Conservation (phyloP, 2,888 invertebrate genomes). For the Glaucopsyche alexis region DNA sequence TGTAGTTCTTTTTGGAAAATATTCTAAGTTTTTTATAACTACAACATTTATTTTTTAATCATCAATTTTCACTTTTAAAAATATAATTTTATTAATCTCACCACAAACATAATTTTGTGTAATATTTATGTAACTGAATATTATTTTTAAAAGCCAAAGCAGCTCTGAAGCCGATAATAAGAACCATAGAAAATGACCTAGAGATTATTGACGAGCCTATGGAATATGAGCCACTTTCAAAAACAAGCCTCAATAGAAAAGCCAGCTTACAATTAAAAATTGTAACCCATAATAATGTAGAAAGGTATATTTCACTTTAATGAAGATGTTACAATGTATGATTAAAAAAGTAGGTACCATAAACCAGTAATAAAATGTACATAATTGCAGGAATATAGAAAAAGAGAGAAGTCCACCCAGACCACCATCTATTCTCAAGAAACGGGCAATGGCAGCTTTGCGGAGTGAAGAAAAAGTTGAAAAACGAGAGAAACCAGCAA, state of each 20-base stretch:
- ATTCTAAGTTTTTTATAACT: background rate
- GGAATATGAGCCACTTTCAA: constrained; percentile 51
- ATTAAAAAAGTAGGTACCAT: background rate
- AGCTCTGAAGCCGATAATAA: constrained; percentile 60
- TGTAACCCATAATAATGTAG: constrained; percentile 61
- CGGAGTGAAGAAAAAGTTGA: constrained; percentile 57
- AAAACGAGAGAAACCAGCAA: constrained; percentile 56
- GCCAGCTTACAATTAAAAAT: constrained; percentile 70
- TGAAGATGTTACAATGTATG: background rate
- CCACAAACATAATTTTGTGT: background rate
- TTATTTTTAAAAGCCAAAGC: constrained; percentile 41
- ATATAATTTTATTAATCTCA: background rate
- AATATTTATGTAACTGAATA: background rate
- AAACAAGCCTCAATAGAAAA: constrained; percentile 53
- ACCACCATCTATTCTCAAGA: constrained; percentile 74
- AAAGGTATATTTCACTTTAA: constrained; percentile 38
- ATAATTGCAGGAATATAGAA: constrained; percentile 49
- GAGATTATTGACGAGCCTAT: constrained; percentile 68
- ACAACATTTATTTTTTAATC: too few species aligned
- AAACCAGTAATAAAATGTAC: constrained; percentile 10
- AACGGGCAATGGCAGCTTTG: constrained; percentile 70
- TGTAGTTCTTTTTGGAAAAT: background rate
- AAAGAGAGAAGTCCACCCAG: constrained; percentile 67
- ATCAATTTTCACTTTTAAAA: too few species aligned
- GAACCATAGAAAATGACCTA: constrained; percentile 73